Evolutionary conservation across 2,113 vertebrate genomes (phyloP).

Genomic region (Sigmodon hispidus): DNA sequence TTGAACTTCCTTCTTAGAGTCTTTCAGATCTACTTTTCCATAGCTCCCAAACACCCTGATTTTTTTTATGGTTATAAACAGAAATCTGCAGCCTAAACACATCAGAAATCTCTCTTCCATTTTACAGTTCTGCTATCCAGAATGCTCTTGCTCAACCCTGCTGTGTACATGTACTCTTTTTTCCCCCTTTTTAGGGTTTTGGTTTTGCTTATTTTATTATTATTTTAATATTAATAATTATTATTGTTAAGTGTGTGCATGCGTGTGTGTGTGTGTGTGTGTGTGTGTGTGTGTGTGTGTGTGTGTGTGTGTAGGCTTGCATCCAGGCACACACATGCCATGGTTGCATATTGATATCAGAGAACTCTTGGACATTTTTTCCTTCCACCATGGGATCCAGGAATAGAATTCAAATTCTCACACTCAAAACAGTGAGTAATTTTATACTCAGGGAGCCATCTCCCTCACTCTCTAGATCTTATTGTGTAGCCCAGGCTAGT

Average conservation of each 20-base stretch:
- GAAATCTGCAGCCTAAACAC: neutral
- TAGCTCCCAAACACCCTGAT: neutral
- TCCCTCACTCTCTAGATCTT: neutral
- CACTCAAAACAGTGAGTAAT: no score
- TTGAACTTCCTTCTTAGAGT: neutral
- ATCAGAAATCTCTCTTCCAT: neutral
- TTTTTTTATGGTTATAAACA: neutral
- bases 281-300: neutral
- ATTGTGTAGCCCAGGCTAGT: neutral
- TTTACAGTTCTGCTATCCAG: neutral
- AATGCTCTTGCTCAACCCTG: neutral
- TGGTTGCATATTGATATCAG: neutral
- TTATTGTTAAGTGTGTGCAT: no score
- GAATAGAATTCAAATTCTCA: neutral
- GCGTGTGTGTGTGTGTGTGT: neutral
- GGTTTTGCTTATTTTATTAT: neutral
- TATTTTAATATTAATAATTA: neutral
- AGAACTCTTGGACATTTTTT: neutral
- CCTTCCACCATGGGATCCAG: neutral
- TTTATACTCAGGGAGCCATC: neutral
- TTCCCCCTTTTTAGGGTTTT: neutral
- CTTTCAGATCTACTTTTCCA: neutral
- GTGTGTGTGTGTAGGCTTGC: no score
- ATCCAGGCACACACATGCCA: neutral
- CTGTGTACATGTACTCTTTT: neutral